phyloP scores from a whole-genome alignment of 2,113 vertebrate genomes.

The Aegotheles bennettii region DNA sequence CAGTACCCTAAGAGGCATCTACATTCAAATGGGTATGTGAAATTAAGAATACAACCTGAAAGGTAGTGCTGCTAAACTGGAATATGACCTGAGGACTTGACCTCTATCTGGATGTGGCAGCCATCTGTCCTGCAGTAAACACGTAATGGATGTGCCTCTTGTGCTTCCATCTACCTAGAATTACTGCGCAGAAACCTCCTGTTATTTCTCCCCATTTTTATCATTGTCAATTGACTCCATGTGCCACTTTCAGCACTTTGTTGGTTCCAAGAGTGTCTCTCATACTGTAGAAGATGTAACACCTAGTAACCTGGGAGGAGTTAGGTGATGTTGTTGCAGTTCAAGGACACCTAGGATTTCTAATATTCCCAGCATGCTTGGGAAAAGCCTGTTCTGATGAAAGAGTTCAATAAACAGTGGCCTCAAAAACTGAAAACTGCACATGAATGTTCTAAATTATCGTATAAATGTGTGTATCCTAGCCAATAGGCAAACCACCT shows the following conservation, averaged over 20 bases:
- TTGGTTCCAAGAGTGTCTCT: background rate
- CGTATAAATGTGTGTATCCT: background rate
- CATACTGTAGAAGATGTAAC: rapidly evolving
- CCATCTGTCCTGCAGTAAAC: background rate
- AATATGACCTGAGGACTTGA: background rate
- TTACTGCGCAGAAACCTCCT: background rate
- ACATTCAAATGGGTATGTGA: background rate
- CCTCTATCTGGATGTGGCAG: background rate
- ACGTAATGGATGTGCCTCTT: rapidly evolving
- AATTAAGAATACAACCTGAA: background rate
- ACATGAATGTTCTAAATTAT: background rate
- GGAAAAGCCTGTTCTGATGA: background rate
- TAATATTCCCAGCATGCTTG: background rate
- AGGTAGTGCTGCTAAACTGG: background rate
- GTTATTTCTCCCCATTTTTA: background rate
- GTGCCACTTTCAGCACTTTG: rapidly evolving
- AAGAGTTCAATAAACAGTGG: background rate
- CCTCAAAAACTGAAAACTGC: background rate
- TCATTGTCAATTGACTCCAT: background rate
- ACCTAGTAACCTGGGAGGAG: background rate
- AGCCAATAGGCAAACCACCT: background rate
- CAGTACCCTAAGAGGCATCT: background rate
- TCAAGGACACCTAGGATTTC: background rate
- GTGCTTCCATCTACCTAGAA: background rate
- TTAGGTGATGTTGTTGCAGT: background rate